Conservation (phyloP, 2,888 invertebrate species). For the Anarsia innoxiella region DNA sequence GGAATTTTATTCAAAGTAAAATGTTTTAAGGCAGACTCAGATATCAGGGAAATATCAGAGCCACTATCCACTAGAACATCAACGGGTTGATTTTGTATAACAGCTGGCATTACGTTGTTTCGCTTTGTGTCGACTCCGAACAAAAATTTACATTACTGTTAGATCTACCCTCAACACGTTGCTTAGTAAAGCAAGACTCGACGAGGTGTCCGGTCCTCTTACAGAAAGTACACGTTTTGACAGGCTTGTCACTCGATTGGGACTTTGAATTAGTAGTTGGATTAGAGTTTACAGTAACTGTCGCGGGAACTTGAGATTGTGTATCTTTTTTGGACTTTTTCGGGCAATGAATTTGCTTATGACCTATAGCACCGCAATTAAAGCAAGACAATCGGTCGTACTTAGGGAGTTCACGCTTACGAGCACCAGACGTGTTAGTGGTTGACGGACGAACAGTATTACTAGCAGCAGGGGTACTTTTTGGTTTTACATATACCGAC, state of each 20-base stretch:
- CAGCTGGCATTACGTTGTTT: background rate
- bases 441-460: background rate
- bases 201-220: background rate
- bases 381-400: too few species aligned
- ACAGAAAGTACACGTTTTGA: background rate
- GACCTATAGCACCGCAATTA: conserved; percentile 4
- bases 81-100: conserved; percentile 3
- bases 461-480: background rate
- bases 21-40: conserved; percentile 2
- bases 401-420: background rate
- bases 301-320: too few species aligned
- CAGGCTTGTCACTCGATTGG: too few species aligned
- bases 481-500: conserved; percentile 13
- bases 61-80: conserved; percentile 10
- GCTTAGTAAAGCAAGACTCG: background rate
- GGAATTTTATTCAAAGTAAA: background rate
- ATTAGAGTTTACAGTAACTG: too few species aligned
- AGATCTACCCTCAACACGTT: background rate
- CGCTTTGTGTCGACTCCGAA: background rate
- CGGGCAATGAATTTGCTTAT: background rate
- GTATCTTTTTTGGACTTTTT: too few species aligned
- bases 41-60: conserved; percentile 7
- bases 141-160: background rate
- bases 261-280: background rate
- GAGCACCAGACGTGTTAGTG: background rate